Base-by-base conservation (phyloP, 1,140 invertebrate species). In the Ips nitidus region DNA sequence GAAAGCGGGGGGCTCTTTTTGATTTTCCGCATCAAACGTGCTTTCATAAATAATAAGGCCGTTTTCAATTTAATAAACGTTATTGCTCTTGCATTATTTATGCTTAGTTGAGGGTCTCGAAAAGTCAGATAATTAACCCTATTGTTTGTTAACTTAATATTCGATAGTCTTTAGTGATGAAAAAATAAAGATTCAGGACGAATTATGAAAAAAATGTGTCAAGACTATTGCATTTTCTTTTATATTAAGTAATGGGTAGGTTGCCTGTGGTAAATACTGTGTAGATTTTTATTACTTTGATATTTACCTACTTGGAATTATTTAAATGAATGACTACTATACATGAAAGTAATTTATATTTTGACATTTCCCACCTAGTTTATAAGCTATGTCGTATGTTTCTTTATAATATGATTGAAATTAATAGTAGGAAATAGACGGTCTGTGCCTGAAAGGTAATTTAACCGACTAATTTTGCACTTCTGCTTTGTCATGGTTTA, bases 41-140 rank as follows among this genome's bases (percentile, higher is more conserved):
- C 45, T 50, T 22, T 50, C 45, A 22, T 50, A 50, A 50, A 50
- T 50, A 50, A 50, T 50, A 50, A 8, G 45, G 45, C 22, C 7
- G 7, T 50, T 50, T 50, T 50, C 45, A 50, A 50, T 50, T 50
- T 50, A 50, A 50, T 50, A 50, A 50, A 50, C 45, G 45, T 50
- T 22, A 50, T 50, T 50, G 45, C 3, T 50, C 45, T 6, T 2
- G 45, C 22, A 22, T 22, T 22, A 22, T 22, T 22, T 22, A 22
- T 22, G 22, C 22, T 22, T 22, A 22, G 22, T 22, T 22, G 22
- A 22, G 22, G 0, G 22, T 22, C 22, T 22, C 22, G 22, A 22
- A 22, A 22, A 22, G 22, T 22, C 22, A 22, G 22, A 22, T 22
- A 22, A 22, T 22, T 22, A 22, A 22, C 22, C 22, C 22, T 22